Conservation (phyloP, 2,888 invertebrate species). For the Thymelicus lineola region DNA sequence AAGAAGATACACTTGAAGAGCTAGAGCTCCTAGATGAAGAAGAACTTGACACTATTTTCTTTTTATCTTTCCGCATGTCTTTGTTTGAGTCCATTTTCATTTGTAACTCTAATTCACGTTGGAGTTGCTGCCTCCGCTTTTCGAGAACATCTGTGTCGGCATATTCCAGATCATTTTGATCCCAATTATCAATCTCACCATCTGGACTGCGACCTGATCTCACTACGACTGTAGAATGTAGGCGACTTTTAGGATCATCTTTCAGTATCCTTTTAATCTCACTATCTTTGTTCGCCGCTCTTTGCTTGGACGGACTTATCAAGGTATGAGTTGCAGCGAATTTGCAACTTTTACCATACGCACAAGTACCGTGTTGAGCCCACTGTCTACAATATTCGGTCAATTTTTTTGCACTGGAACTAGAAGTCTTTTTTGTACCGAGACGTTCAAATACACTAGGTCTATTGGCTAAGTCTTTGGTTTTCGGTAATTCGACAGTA, state of each 20-base stretch:
- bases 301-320: slow-evolving; percentile 90
- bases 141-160: slow-evolving; percentile 92
- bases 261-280: slow-evolving; percentile 80
- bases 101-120: slow-evolving; percentile 91
- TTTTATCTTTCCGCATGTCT: slow-evolving; percentile 88
- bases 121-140: slow-evolving; percentile 89
- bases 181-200: slow-evolving; percentile 90
- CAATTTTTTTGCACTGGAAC: slow-evolving; percentile 82
- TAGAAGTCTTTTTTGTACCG: slow-evolving; percentile 88
- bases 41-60: slow-evolving; percentile 88
- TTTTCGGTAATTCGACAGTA: slow-evolving; percentile 90
- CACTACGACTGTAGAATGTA: slow-evolving; percentile 87
- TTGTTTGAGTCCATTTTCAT: slow-evolving; percentile 90
- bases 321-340: slow-evolving; percentile 90
- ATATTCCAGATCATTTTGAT: slow-evolving; percentile 91
- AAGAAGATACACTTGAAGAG: slow-evolving; percentile 87
- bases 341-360: slow-evolving; percentile 92
- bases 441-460: slow-evolving; percentile 94
- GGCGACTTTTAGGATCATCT: slow-evolving; percentile 87
- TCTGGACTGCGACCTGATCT: slow-evolving; percentile 86
- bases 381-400: slow-evolving; percentile 91
- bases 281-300: slow-evolving; percentile 87
- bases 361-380: slow-evolving; percentile 91
- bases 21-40: slow-evolving; percentile 89
- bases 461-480: slow-evolving; percentile 87